Evolutionary conservation across 1,140 invertebrate species (phyloP).

Genomic region (Asobara japonica): DNA sequence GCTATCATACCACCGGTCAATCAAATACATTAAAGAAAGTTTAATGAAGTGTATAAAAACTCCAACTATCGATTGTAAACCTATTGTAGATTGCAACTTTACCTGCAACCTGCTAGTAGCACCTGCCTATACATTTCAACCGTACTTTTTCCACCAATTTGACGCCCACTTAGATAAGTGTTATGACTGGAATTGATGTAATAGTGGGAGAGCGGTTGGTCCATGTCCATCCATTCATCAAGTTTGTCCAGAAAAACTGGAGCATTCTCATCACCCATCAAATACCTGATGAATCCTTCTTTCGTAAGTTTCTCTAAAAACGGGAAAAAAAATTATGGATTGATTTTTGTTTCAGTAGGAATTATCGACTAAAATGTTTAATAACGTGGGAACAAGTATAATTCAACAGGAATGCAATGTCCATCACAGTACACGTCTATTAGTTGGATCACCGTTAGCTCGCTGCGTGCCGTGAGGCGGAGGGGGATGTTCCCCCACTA

Average conservation of each 20-base stretch:
- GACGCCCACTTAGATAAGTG: slow-evolving; percentile 95
- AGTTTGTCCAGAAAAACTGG: slow-evolving; percentile 98
- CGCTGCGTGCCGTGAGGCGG: no score
- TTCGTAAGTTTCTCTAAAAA: slow-evolving; percentile 79
- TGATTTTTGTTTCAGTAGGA: no score
- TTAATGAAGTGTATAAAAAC: no score
- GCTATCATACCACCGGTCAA: no score
- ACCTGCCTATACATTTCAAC: slow-evolving; percentile 99
- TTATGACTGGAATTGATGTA: slow-evolving; percentile 99
- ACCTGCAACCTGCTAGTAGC: slow-evolving; percentile 93
- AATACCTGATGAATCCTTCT: slow-evolving; percentile 96
- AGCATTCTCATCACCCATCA: slow-evolving; percentile 99
- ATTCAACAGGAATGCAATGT: no score
- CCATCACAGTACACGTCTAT: no score
- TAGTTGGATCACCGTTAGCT: no score
- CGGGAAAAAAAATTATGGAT: slow-evolving; percentile 10
- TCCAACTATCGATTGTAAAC: no score
- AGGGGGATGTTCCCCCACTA: no score
- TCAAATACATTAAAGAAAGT: no score
- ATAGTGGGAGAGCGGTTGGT: slow-evolving; percentile 96
- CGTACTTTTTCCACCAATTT: slow-evolving; percentile 97
- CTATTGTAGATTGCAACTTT: slow-evolving; percentile 33
- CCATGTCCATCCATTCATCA: slow-evolving; percentile 99
- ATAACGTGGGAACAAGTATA: no score
- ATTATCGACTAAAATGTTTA: no score